phyloP scores from a whole-genome alignment of 2,113 vertebrate species.

The Psettodes erumei region DNA sequence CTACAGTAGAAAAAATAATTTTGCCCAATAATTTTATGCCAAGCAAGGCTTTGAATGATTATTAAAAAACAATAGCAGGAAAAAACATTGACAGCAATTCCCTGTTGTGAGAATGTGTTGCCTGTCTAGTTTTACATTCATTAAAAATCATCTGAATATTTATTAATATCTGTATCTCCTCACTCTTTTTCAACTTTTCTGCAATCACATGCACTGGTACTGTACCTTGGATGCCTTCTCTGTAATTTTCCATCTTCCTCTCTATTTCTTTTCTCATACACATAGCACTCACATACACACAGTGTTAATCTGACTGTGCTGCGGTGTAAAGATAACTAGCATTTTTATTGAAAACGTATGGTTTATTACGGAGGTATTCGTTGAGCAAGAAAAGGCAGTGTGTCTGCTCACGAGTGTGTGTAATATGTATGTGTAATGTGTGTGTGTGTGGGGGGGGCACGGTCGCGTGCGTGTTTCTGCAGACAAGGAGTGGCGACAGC shows the following conservation, averaged over 20 bases:
- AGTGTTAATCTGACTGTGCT: conserved; percentile 54
- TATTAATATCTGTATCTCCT: conserved; percentile 42
- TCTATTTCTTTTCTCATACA: conserved; percentile 5
- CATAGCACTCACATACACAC: not conserved
- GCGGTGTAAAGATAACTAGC: conserved; percentile 74
- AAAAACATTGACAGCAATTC: conserved; percentile 34
- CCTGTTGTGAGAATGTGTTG: conserved; percentile 15
- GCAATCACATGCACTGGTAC: conserved; percentile 23
- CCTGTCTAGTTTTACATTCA: conserved; percentile 41
- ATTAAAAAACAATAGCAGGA: conserved; percentile 37
- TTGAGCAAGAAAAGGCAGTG: conserved; percentile 40
- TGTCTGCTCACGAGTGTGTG: conserved; percentile 18
- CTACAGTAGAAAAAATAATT: conserved; percentile 2
- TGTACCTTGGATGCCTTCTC: conserved; percentile 9
- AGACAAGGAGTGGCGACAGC: conserved; percentile 56
- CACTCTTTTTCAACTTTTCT: conserved; percentile 3
- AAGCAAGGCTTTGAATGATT: conserved; percentile 31
- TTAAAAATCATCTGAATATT: conserved; percentile 54
- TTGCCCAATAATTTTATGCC: conserved; percentile 41
- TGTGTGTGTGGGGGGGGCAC: not conserved
- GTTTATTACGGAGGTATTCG: conserved; percentile 74
- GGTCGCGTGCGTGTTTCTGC: conserved; percentile 18
- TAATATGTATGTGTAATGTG: conserved; percentile 28
- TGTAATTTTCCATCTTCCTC: not conserved
- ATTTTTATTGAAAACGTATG: conserved; percentile 81